phyloP scores from a whole-genome alignment of 2,888 invertebrate species.

The Tanytarsus gracilentus region DNA sequence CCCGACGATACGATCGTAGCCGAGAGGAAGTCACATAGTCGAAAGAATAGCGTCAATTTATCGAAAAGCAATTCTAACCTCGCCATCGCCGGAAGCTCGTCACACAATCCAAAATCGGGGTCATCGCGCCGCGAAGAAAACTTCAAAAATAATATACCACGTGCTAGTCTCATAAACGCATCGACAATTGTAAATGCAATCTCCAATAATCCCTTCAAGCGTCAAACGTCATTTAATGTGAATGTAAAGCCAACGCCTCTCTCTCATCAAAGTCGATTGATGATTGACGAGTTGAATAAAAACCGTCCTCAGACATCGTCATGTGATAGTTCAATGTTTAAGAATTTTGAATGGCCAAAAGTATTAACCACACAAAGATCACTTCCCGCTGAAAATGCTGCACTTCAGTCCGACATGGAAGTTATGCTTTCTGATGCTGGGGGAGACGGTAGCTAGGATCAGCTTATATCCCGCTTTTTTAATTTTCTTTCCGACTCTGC shows the following conservation, averaged over 20 bases:
- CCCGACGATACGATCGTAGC: no score
- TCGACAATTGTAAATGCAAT: slow-evolving; percentile 27
- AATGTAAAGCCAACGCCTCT: slow-evolving; percentile 20
- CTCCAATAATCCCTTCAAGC: slow-evolving; percentile 30
- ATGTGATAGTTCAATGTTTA: slow-evolving; percentile 32
- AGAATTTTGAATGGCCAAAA: slow-evolving; percentile 33
- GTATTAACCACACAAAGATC: slow-evolving; percentile 11
- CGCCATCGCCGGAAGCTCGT: slow-evolving; percentile 23
- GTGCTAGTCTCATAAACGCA: slow-evolving; percentile 26
- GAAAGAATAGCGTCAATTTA: slow-evolving; percentile 18
- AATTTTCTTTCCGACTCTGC: slow-evolving; percentile 20
- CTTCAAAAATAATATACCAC: slow-evolving; percentile 32
- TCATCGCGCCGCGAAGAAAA: slow-evolving; percentile 37
- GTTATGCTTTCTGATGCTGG: slow-evolving; percentile 42
- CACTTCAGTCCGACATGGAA: slow-evolving; percentile 40
- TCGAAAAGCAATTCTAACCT: slow-evolving; percentile 32
- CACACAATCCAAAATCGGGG: slow-evolving; percentile 33
- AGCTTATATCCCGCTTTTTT: slow-evolving; percentile 23
- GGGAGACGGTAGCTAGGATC: slow-evolving; percentile 34
- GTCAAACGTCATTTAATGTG: slow-evolving; percentile 32
- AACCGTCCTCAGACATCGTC: slow-evolving; percentile 34
- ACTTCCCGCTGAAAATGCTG: slow-evolving; percentile 29
- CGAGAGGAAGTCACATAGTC: slow-evolving; percentile 27
- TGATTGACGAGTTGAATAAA: slow-evolving; percentile 18
- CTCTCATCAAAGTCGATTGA: slow-evolving; percentile 12